Evolutionary conservation across 2,888 invertebrate genomes (phyloP).

Genomic region (Ophonus ardosiacus): DNA sequence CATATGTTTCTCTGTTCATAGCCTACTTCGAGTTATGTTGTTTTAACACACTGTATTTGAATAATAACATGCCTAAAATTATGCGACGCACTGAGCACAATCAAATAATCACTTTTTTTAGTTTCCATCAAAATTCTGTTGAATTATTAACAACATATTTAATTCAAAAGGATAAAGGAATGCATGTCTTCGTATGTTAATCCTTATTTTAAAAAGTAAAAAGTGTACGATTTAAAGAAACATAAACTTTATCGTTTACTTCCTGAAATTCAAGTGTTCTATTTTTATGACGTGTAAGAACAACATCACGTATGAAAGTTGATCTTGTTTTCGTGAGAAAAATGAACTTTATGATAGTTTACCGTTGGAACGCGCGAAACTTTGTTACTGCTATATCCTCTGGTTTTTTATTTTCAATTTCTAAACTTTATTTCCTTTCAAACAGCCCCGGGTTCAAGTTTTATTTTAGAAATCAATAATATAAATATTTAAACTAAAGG

Average conservation of each 20-base stretch:
- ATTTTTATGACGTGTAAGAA: background rate
- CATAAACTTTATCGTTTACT: background rate
- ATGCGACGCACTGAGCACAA: too few species aligned
- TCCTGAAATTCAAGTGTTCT: background rate
- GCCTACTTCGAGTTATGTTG: too few species aligned
- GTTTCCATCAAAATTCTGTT: too few species aligned
- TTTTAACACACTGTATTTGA: too few species aligned
- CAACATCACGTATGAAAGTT: background rate
- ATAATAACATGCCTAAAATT: too few species aligned
- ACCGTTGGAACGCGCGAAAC: background rate
- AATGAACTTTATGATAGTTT: background rate
- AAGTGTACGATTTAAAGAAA: background rate
- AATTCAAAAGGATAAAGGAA: background rate
- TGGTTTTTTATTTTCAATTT: background rate
- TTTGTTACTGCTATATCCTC: background rate
- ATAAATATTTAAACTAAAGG: background rate
- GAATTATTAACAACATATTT: too few species aligned
- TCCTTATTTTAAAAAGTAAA: background rate
- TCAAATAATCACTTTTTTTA: too few species aligned
- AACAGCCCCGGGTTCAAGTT: background rate
- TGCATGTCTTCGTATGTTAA: background rate
- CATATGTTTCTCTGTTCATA: too few species aligned
- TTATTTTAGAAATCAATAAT: background rate
- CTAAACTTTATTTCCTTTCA: background rate
- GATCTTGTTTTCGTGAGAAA: background rate